A percentile compares a stretch with the other conserved stretches of the same genome.
Evolutionary conservation across 2,797 vertebrate species (phyloP).

Genomic region (Intellagama lesueurii): DNA sequence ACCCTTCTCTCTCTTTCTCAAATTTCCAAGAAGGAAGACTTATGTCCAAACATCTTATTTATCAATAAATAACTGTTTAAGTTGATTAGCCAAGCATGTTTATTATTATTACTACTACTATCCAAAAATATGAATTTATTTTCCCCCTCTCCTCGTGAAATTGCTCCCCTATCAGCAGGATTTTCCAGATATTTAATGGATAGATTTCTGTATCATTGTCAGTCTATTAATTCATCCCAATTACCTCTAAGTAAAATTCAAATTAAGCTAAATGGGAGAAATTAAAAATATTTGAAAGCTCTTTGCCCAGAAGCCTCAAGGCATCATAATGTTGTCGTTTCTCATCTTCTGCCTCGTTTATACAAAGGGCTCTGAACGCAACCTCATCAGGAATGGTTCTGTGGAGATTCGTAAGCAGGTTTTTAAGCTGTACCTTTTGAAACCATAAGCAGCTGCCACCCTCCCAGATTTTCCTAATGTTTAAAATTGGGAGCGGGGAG

Average conservation of each 20-base stretch:
- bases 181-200: slow-evolving; percentile 81
- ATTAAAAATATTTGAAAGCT: slow-evolving; percentile 81
- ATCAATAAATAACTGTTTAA: slow-evolving; percentile 18
- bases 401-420: slow-evolving; percentile 46
- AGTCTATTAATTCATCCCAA: slow-evolving; percentile 83
- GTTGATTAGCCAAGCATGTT: background rate
- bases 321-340: slow-evolving; percentile 71
- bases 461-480: background rate
- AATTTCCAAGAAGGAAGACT: background rate
- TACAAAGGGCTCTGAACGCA: slow-evolving; percentile 52
- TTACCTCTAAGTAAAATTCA: slow-evolving; percentile 84
- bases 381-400: slow-evolving; percentile 29
- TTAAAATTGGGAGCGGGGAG: background rate
- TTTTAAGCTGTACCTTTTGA: background rate
- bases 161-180: slow-evolving; percentile 78
- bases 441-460: background rate
- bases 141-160: slow-evolving; percentile 77
- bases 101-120: no score
- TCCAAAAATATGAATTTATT: slow-evolving; percentile 34
- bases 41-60: background rate
- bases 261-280: slow-evolving; percentile 83
- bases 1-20: background rate
- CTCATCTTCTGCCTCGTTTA: slow-evolving; percentile 63
- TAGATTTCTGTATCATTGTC: slow-evolving; percentile 81
- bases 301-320: slow-evolving; percentile 71